Conservation (phyloP, 2,888 invertebrate genomes). For the Geotrupes spiniger region DNA sequence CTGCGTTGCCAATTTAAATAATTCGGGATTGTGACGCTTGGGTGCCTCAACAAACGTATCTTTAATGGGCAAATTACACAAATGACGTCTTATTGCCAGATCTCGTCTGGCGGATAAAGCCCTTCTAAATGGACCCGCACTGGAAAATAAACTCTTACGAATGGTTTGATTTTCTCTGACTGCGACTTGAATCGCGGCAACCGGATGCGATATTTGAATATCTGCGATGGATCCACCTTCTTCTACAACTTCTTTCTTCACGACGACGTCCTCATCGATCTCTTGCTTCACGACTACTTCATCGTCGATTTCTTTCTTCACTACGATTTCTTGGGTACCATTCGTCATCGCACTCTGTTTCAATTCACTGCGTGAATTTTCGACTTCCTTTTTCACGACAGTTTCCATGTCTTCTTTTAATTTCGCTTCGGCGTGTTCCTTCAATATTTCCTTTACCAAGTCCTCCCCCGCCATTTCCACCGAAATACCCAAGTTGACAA, state of each 20-base stretch:
- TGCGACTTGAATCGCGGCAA: slow-evolving; percentile 62
- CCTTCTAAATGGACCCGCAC: slow-evolving; percentile 71
- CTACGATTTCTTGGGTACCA: slow-evolving; percentile 24
- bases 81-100: slow-evolving; percentile 66
- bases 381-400: slow-evolving; percentile 26
- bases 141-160: slow-evolving; percentile 62
- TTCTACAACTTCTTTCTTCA: slow-evolving; percentile 10
- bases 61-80: slow-evolving; percentile 66
- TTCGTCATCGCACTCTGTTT: slow-evolving; percentile 16
- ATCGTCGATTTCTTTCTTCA: slow-evolving; percentile 34
- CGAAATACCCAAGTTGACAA: slow-evolving; percentile 79
- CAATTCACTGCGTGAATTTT: slow-evolving; percentile 24
- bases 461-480: slow-evolving; percentile 71
- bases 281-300: slow-evolving; percentile 8
- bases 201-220: slow-evolving; percentile 49
- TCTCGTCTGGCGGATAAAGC: slow-evolving; percentile 80
- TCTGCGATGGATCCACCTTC: slow-evolving; percentile 17
- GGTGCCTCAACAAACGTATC: slow-evolving; percentile 52
- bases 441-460: slow-evolving; percentile 52
- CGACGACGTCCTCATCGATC: neutral
- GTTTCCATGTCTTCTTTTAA: slow-evolving; percentile 31
- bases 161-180: slow-evolving; percentile 59
- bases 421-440: slow-evolving; percentile 41
- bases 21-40: slow-evolving; percentile 46
- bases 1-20: slow-evolving; percentile 44